phyloP scores from a whole-genome alignment of 2,113 vertebrate species.

The Laticauda colubrina region DNA sequence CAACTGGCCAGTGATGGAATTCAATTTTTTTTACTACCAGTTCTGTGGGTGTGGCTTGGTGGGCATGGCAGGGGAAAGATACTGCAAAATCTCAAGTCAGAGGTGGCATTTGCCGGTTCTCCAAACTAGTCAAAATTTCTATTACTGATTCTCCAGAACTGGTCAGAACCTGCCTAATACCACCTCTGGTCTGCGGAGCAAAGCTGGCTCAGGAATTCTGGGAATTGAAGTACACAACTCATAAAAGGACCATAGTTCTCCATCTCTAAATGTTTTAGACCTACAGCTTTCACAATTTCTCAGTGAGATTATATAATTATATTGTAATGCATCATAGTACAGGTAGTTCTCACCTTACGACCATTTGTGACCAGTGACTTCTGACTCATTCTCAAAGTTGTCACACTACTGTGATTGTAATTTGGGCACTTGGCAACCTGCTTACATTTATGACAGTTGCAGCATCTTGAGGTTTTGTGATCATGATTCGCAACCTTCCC shows the following conservation, averaged over 20 bases:
- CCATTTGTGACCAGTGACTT: background rate
- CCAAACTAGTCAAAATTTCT: too few relatives aligned
- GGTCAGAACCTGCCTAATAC: too few relatives aligned
- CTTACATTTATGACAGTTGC: background rate
- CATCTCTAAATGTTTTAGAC: background rate
- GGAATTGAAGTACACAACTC: too few relatives aligned
- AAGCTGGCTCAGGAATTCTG: too few relatives aligned
- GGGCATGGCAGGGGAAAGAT: too few relatives aligned
- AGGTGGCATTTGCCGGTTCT: too few relatives aligned
- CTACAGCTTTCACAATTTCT: background rate
- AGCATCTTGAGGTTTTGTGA: background rate
- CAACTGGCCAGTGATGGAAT: background rate
- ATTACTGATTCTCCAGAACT: too few relatives aligned
- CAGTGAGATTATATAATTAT: background rate
- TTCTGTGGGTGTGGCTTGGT: too few relatives aligned
- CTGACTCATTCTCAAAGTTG: background rate
- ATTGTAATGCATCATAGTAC: background rate
- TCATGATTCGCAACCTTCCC: background rate
- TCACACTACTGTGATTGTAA: background rate
- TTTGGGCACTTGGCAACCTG: background rate
- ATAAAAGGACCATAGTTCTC: background rate
- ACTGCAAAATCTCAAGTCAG: too few relatives aligned
- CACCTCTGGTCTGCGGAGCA: too few relatives aligned
- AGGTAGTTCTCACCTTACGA: background rate
- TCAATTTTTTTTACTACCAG: too few relatives aligned